Evolutionary conservation across 2,797 vertebrate genomes (phyloP), one percentile per base, ranked within the genome.

Genomic region (Thamnophis elegans): DNA sequence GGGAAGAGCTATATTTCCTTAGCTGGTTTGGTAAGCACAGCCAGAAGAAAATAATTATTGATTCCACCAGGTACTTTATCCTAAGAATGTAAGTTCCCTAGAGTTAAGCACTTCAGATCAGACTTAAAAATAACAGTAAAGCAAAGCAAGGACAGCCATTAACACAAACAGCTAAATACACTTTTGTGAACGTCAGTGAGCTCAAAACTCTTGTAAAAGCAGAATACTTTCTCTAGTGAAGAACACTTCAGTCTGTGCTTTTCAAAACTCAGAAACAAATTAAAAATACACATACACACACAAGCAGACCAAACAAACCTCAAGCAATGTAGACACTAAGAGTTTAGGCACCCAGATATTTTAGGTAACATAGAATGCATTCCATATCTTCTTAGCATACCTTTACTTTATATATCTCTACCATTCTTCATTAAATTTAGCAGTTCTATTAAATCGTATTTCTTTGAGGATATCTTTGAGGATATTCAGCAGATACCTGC

Each of bases 11-110:
- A 4, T 20, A 4, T 20, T 32, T 18, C 91, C 53, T 86, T 42
- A 4, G 56, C 12, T 13, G 7, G 73, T 87, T 94, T 90, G 54
- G 22, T 36, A 9, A 28, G 6, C 22, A 10, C 18, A 20, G 0
- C 28, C 11, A 92, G 78, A 95, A 92, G 91, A 28, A 90, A 94
- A 8, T 12, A 55, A 59, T 2, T 88, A 92, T 90, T 91, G 42
- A 0, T 32, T 90, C 62, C 82, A 73, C 58, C 85, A 26, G 58
- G 7, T 92, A 87, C 90, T 47, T 55, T 56, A 47, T 87, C 42
- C 86, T 47, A 59, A 14, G 53, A 82, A n/a, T 0, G 11, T 47
- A 1, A 32, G 32, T 1, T 87, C 32, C 42, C 73, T 89, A 90
- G 85, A 90, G 14, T 25, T 85, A 90, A 78, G 32, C 36, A 25